Evolutionary conservation across 2,888 invertebrate species (phyloP), one percentile per base, ranked within the genome.

Genomic region (Drosophila yooni): DNA sequence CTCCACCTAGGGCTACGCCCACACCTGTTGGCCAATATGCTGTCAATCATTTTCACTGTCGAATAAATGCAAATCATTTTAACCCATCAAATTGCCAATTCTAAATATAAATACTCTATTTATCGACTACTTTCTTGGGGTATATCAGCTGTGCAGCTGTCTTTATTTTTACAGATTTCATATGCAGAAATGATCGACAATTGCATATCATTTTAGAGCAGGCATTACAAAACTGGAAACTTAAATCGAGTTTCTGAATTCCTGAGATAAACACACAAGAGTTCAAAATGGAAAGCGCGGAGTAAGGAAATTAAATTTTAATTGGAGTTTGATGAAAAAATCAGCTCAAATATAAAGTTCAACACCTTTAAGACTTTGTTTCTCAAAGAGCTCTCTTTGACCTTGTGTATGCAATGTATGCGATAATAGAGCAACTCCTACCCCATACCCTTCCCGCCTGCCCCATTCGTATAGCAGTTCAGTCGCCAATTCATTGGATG

Each of bases 1-100:
- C 25, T 18, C 18, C 50, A 27, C 33, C 25, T 13, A 15, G 11
- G 13, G 15, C 38, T 11, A 43, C n/a, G 11, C 50, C 52, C 52
- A 21, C 53, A 40, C 29, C 69, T 61, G 56, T 46, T 25, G 48
- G 43, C 69, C 68, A 52, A 76, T 65, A 62, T 53, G 61, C 62
- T 80, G 77, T 69, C 81, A 79, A 79, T 79, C 68, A 80, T 63
- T 64, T 80, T 57, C 53, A 54, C 29, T 50, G 29, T 36, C 53
- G 31, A 51, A 54, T 58, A 53, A 51, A 79, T 74, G 70, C 80
- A 75, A 77, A 79, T 74, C 80, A 75, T 62, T 60, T 57, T n/a
- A 57, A 56, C 59, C 53, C 58, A 70, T 70, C 71, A 56, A 70
- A 61, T 54, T 70, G 54, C 50, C 70, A 56, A 40, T 71, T 48